A percentile compares a stretch with the other conserved stretches of the same genome.
These are phyloP conservation scores for Syngnathus acus DNA, from an alignment of 2,797 vertebrate genomes.

Conservation along the genomic window DNA sequence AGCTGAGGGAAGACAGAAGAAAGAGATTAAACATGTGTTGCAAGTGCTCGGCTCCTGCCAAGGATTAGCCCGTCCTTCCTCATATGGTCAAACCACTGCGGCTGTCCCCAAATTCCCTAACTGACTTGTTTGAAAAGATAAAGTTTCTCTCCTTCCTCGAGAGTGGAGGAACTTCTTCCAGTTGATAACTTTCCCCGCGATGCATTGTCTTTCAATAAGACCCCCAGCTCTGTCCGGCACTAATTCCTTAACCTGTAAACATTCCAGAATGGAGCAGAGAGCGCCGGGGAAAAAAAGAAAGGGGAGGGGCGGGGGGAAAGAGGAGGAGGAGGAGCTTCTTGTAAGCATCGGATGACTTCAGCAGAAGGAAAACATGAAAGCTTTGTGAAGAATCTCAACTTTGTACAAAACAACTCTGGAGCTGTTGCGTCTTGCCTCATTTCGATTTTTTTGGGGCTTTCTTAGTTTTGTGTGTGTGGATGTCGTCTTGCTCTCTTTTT, in stretches of 20 bases:
- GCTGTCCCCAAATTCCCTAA: slow-evolving; percentile 22
- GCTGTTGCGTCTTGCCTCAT: slow-evolving; percentile 16
- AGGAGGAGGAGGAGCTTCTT: slow-evolving; percentile 50
- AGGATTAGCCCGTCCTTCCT: slow-evolving; percentile 24
- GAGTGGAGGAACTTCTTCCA: background rate
- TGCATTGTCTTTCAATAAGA: background rate
- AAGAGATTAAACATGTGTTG: slow-evolving; percentile 19
- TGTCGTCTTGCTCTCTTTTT: slow-evolving; percentile 34
- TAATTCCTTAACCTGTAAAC: slow-evolving; percentile 58
- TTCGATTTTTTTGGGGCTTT: slow-evolving; percentile 26
- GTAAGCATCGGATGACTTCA: slow-evolving; percentile 47
- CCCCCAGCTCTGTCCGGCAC: slow-evolving; percentile 10
- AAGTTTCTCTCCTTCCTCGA: slow-evolving; percentile 12
- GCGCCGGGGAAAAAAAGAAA: slow-evolving; percentile 19
- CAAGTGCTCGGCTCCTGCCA: slow-evolving; percentile 24
- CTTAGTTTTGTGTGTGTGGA: slow-evolving; percentile 22
- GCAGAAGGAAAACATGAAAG: slow-evolving; percentile 28
- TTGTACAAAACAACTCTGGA: slow-evolving; percentile 12
- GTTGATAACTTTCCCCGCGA: slow-evolving; percentile 6
- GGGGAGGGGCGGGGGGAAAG: slow-evolving; percentile 19
- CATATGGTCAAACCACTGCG: slow-evolving; percentile 15
- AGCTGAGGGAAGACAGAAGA: slow-evolving; percentile 8
- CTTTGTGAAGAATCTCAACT: slow-evolving; percentile 12
- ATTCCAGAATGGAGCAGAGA: slow-evolving; percentile 31
- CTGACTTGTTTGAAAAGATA: slow-evolving; percentile 14